Conservation (phyloP, 1,140 invertebrate genomes). For the Papilio machaon region DNA sequence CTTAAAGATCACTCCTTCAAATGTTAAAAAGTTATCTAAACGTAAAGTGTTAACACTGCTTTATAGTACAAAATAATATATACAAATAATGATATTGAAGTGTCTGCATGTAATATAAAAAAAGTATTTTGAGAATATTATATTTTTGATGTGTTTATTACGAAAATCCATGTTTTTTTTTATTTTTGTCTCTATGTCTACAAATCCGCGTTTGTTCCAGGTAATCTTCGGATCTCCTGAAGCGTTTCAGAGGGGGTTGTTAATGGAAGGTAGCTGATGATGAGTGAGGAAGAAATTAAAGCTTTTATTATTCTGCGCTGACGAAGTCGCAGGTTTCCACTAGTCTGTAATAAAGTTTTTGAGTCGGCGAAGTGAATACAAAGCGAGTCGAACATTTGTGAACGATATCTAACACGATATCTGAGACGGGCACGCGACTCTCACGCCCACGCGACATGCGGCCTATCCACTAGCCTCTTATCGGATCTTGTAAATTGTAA, state of each 20-base stretch:
- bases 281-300: no score
- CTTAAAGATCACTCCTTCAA: not conserved
- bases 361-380: constrained; percentile 21
- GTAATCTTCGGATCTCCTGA: no score
- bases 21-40: not conserved
- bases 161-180: no score
- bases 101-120: no score
- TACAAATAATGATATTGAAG: no score
- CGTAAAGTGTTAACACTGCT: not conserved
- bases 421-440: constrained; percentile 12
- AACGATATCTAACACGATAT: constrained; percentile 29
- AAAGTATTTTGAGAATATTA: no score
- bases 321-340: not conserved
- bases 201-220: no score
- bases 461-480: constrained; percentile 7
- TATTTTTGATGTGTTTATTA: no score
- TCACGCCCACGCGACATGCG: constrained; percentile 22
- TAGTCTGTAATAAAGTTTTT: constrained; percentile 29
- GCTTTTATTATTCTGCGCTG: no score
- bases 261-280: no score
- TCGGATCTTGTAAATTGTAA: not conserved
- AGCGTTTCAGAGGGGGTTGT: no score
- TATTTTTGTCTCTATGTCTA: no score
- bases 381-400: constrained; percentile 2
- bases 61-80: not conserved